phyloP scores from a whole-genome alignment of 2,113 vertebrate genomes.

The Anhinga anhinga region DNA sequence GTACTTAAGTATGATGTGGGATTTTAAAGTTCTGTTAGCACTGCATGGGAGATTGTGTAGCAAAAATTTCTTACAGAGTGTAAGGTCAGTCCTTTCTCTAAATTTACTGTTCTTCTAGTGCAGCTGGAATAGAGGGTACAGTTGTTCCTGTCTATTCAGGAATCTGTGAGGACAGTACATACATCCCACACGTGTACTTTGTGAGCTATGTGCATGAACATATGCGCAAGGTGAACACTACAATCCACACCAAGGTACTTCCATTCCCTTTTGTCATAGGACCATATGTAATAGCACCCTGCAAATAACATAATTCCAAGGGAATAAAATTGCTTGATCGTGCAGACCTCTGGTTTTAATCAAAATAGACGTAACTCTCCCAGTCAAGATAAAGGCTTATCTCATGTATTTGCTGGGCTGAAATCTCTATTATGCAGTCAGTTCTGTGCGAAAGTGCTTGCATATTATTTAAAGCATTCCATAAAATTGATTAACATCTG shows the following conservation, averaged over 20 bases:
- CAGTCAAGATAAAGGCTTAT: constrained; percentile 23
- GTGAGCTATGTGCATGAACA: not conserved
- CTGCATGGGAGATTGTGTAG: not conserved
- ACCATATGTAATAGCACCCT: not conserved
- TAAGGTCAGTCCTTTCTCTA: not conserved
- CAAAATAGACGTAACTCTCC: not conserved
- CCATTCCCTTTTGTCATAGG: not conserved
- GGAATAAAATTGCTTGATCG: not conserved
- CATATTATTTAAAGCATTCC: constrained; percentile 54
- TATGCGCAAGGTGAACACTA: not conserved
- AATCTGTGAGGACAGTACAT: not conserved
- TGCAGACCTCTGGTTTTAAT: constrained; percentile 14
- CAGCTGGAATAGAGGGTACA: not conserved
- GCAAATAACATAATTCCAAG: not conserved
- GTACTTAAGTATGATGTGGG: not conserved
- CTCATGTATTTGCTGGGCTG: constrained; percentile 10
- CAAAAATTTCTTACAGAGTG: not conserved
- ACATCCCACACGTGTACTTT: not conserved
- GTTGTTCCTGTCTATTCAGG: not conserved
- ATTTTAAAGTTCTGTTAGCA: constrained; percentile 6
- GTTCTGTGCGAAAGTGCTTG: constrained; percentile 49
- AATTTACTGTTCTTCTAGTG: not conserved
- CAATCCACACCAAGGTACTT: not conserved
- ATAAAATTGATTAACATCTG: constrained; percentile 44
- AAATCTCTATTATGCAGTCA: constrained; percentile 35